phyloP scores from a whole-genome alignment of 2,797 vertebrate species.

The Catostomus latipinnis region DNA sequence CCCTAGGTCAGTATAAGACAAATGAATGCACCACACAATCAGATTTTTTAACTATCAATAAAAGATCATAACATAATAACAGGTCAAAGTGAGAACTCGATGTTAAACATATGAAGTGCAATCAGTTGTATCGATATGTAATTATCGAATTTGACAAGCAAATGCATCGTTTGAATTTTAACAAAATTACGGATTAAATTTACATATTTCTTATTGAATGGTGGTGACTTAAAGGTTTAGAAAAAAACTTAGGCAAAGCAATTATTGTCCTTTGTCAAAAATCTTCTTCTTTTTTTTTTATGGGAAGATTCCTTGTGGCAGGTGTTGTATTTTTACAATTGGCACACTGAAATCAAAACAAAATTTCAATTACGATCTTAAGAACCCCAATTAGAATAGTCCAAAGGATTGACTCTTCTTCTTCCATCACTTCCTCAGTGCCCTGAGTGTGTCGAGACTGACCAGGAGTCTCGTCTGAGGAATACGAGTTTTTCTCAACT shows the following conservation, averaged over 20 bases:
- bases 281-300: background rate
- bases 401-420: slow-evolving; percentile 89
- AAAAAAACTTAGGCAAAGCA: background rate
- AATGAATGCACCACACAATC: slow-evolving; percentile 17
- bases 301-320: slow-evolving; percentile 28
- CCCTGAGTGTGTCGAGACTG: slow-evolving; percentile 69
- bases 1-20: slow-evolving; percentile 15
- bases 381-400: slow-evolving; percentile 91
- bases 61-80: background rate
- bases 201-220: background rate
- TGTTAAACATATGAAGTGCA: slow-evolving; percentile 21
- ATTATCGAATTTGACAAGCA: slow-evolving; percentile 2
- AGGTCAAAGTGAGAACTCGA: background rate
- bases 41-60: background rate
- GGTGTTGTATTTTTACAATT: slow-evolving; percentile 44
- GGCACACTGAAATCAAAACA: slow-evolving; percentile 81
- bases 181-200: background rate
- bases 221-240: background rate
- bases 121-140: slow-evolving; percentile 32
- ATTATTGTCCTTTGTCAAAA: slow-evolving; percentile 5
- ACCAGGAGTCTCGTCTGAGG: slow-evolving; percentile 69
- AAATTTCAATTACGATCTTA: slow-evolving; percentile 93
- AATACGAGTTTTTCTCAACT: slow-evolving; percentile 72
- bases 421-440: slow-evolving; percentile 77
- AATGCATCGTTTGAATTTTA: slow-evolving; percentile 1